Evolutionary conservation across 2,888 invertebrate genomes (phyloP).

Genomic region (Dynastes maya): DNA sequence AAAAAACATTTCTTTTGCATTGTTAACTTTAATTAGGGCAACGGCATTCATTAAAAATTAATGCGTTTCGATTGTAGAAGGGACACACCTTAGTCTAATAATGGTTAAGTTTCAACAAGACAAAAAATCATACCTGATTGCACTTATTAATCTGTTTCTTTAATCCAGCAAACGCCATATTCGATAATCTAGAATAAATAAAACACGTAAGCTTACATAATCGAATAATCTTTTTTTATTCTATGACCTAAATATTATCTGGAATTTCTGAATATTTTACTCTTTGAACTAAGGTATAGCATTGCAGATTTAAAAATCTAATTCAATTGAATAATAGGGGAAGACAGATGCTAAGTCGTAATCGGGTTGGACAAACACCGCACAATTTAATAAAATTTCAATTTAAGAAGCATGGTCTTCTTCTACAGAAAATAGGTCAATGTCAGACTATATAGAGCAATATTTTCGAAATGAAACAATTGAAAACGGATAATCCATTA

Average conservation of each 20-base stretch:
- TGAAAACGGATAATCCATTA: not conserved
- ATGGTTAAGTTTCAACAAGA: too few relatives aligned
- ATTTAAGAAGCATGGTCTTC: constrained; percentile 14
- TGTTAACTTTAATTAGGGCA: too few relatives aligned
- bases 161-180: constrained; percentile 98
- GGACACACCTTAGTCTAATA: too few relatives aligned
- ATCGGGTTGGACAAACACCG: not conserved
- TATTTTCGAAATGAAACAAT: constrained; percentile 1
- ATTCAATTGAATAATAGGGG: not conserved
- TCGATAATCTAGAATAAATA: constrained; percentile 55
- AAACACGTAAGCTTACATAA: constrained; percentile 8
- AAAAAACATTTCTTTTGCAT: not conserved
- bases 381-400: constrained; percentile 30
- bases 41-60: too few relatives aligned
- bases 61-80: too few relatives aligned
- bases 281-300: not conserved
- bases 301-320: not conserved
- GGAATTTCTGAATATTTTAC: not conserved
- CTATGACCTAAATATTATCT: not conserved
- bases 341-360: not conserved
- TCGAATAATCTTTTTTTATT: not conserved
- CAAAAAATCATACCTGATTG: constrained; percentile 86
- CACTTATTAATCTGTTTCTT: constrained; percentile 99
- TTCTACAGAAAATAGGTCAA: constrained; percentile 20
- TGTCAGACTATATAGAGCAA: constrained; percentile 10